Evolutionary conservation across 2,797 vertebrate genomes (phyloP), one percentile per base, ranked within the genome.

Genomic region (Chelon auratus): DNA sequence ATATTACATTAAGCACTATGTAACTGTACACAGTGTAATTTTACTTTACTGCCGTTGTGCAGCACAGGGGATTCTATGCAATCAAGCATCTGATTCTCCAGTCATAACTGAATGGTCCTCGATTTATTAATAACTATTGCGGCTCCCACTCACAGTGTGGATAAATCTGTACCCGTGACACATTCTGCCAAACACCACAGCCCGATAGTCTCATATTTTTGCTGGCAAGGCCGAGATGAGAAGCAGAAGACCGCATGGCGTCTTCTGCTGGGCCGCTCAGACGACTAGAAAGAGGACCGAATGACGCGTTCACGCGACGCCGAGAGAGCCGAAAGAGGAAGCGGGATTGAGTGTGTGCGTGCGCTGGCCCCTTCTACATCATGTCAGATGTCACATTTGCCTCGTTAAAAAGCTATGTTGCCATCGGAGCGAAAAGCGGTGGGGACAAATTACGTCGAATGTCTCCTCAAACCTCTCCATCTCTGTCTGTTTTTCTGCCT

Each of bases 151-250:
- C 54, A 39, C 53, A 3, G 39, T 11, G 50, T 13, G 67, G 52
- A 53, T 24, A n/a, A 67, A 68, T 73, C 55, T 68, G 72, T 37
- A 15, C 42, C 66, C 40, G 57, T 26, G 26, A 17, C n/a, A 14
- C 22, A 4, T 55, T 67, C 43, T 77, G 83, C 83, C 76, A 76
- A 77, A 56, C 63, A 20, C 24, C 20, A 8, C 51, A 7, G 71
- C 45, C 62, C 11, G 39, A 66, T 8, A 22, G 43, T 53, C 55
- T 20, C 47, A 12, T 14, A 40, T 69, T 72, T 71, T 75, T 78
- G 43, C 68, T 69, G 82, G 65, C 82, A 82, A 82, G 81, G 37
- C n/a, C 20, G 70, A 55, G 45, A 62, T 18, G 71, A 55, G 62
- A 67, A 68, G 68, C 67, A 80, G 60, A 67, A 30, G 71, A 68